These are phyloP conservation scores for Fulica atra DNA, from an alignment of 2,113 vertebrate genomes.

Conservation along the genomic window DNA sequence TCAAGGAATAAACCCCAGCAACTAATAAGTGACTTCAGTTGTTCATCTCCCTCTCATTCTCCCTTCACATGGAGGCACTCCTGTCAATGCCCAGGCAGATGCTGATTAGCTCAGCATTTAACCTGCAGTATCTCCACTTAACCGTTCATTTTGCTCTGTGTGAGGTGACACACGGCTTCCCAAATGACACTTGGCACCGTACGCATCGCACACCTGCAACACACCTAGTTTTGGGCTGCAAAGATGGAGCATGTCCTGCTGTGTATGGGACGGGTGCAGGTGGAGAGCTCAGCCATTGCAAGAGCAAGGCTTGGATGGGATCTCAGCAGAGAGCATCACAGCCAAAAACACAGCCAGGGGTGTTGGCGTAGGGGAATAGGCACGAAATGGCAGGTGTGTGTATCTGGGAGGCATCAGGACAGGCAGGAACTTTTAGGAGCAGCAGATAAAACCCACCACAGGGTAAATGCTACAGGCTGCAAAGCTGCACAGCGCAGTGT, in stretches of 20 bases:
- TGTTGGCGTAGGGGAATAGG: accelerated
- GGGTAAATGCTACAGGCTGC: accelerated
- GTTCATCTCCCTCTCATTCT: neutral
- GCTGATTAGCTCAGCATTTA: neutral
- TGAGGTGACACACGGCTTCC: neutral
- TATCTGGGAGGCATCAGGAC: neutral
- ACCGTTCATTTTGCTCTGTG: neutral
- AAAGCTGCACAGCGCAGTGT: too few relatives aligned
- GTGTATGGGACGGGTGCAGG: accelerated
- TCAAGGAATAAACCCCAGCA: neutral
- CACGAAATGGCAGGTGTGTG: neutral
- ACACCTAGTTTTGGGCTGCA: neutral
- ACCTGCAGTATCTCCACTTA: neutral
- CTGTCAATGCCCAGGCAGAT: neutral
- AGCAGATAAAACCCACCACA: neutral
- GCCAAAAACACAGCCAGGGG: too few relatives aligned
- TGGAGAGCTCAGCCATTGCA: neutral
- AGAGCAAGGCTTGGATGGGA: neutral
- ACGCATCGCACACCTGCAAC: neutral
- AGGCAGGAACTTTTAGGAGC: neutral
- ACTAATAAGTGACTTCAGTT: neutral
- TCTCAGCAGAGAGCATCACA: neutral
- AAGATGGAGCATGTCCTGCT: accelerated
- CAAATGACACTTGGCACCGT: accelerated
- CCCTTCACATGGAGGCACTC: neutral